These are phyloP conservation scores for Leucoma salicis DNA, from an alignment of 2,888 invertebrate genomes.

Conservation along the genomic window DNA sequence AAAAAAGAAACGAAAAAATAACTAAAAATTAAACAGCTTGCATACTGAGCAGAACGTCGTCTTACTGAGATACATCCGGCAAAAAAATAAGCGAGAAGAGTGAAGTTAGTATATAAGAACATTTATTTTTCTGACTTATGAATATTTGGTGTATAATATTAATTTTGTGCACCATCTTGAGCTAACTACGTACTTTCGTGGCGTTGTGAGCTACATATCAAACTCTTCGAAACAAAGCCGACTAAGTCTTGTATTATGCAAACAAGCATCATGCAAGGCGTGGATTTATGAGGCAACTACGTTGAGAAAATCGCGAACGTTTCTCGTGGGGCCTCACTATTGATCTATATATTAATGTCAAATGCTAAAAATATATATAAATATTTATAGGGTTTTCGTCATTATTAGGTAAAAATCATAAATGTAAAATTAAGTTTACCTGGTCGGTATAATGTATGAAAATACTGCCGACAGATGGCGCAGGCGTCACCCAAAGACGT, in stretches of 20 bases:
- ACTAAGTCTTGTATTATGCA: conserved; percentile 81
- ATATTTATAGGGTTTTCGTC: too few species aligned
- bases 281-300: conserved; percentile 80
- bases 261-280: conserved; percentile 80
- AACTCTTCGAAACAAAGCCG: conserved; percentile 70
- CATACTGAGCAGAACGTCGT: too few species aligned
- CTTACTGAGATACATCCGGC: too few species aligned
- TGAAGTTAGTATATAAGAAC: too few species aligned
- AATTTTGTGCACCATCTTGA: conserved; percentile 25
- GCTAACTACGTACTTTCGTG: conserved; percentile 38
- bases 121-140: not conserved
- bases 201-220: conserved; percentile 62
- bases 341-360: conserved; percentile 75
- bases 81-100: too few species aligned
- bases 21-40: too few species aligned
- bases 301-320: conserved; percentile 65
- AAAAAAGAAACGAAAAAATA: too few species aligned
- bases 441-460: too few species aligned
- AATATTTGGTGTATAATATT: conserved; percentile 7
- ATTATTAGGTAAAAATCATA: too few species aligned
- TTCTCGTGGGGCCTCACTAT: conserved; percentile 62
- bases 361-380: conserved; percentile 54
- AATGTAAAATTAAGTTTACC: too few species aligned
- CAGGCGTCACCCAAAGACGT: too few species aligned
- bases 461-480: too few species aligned